Percentiles rank a stretch among this genome's conserved stretches.
Evolutionary conservation across 2,888 invertebrate genomes (phyloP).

Genomic region (Blera fallax): DNA sequence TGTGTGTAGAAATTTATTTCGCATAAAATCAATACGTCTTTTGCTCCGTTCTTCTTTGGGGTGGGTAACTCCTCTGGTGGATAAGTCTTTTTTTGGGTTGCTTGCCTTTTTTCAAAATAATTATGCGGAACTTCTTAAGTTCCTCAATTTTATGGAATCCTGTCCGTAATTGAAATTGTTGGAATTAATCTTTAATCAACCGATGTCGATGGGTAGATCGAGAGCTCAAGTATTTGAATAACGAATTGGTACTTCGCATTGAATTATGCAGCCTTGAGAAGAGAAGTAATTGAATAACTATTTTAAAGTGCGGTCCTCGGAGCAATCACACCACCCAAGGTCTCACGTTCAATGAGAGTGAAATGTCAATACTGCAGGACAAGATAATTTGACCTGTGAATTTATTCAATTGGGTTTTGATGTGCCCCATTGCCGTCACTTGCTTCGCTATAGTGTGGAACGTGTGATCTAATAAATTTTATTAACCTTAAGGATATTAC

Average conservation of each 20-base stretch:
- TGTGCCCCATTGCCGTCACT: neutral
- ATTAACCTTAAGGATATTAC: conserved; percentile 5
- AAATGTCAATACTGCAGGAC: neutral
- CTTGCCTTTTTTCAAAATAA: conserved; percentile 25
- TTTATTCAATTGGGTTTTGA: conserved; percentile 11
- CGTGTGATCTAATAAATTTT: conserved; percentile 13
- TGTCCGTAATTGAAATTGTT: conserved; percentile 28
- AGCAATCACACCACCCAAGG: neutral
- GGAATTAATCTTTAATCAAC: conserved; percentile 30
- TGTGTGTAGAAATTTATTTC: conserved; percentile 18
- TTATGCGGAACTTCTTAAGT: conserved; percentile 39
- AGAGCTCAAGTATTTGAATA: conserved; percentile 14
- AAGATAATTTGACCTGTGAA: neutral
- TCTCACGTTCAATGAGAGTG: neutral
- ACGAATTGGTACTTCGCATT: conserved; percentile 8
- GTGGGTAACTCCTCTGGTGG: neutral
- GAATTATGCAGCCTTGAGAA: neutral
- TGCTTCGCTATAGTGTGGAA: neutral
- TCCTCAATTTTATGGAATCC: conserved; percentile 30
- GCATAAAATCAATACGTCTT: conserved; percentile 24
- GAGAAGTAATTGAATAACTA: neutral
- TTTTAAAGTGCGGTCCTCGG: conserved; percentile 7
- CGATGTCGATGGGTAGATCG: neutral
- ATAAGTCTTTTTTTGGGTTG: conserved; percentile 15
- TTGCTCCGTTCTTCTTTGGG: neutral